Percentiles rank a stretch among this genome's conserved stretches.
These are phyloP conservation scores for Syngnathus typhle DNA, from an alignment of 2,113 vertebrate genomes.

Conservation along the genomic window DNA sequence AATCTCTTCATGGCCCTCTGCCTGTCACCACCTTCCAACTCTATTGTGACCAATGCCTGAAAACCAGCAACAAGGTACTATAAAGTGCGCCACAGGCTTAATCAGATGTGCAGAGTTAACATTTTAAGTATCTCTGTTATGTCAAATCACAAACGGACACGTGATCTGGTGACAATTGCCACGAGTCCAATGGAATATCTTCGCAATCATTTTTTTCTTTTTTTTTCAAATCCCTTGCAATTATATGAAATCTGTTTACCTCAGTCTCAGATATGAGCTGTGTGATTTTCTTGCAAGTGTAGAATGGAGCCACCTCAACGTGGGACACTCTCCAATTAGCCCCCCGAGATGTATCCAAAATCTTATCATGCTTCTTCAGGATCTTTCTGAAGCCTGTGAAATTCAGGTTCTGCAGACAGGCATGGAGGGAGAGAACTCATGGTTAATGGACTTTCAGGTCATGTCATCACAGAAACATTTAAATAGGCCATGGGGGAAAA, in stretches of 20 bases:
- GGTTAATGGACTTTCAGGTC: background rate
- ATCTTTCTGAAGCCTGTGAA: constrained; percentile 99
- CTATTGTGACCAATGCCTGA: constrained; percentile 90
- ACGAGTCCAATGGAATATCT: background rate
- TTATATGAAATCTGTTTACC: constrained; percentile 61
- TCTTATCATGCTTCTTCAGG: constrained; percentile 99
- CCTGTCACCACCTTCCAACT: constrained; percentile 93
- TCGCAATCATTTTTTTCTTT: background rate
- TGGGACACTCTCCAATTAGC: constrained; percentile 94
- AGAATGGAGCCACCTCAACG: constrained; percentile 96
- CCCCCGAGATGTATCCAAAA: constrained; percentile 89
- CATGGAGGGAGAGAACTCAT: background rate
- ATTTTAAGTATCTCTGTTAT: too few relatives aligned
- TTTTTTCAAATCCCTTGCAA: background rate
- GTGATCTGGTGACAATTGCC: too few relatives aligned
- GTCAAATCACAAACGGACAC: too few relatives aligned
- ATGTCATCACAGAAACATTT: background rate
- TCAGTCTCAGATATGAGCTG: constrained; percentile 97
- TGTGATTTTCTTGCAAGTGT: constrained; percentile 98
- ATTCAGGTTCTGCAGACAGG: constrained; percentile 86
- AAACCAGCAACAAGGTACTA: background rate
- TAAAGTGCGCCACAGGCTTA: background rate
- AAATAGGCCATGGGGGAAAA: background rate
- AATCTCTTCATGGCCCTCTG: constrained; percentile 98
- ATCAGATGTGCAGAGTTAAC: too few relatives aligned